Percentiles rank a stretch among this genome's conserved stretches.
Evolutionary conservation across 2,888 invertebrate genomes (phyloP).

Genomic region (Pristionchus exspectatus): DNA sequence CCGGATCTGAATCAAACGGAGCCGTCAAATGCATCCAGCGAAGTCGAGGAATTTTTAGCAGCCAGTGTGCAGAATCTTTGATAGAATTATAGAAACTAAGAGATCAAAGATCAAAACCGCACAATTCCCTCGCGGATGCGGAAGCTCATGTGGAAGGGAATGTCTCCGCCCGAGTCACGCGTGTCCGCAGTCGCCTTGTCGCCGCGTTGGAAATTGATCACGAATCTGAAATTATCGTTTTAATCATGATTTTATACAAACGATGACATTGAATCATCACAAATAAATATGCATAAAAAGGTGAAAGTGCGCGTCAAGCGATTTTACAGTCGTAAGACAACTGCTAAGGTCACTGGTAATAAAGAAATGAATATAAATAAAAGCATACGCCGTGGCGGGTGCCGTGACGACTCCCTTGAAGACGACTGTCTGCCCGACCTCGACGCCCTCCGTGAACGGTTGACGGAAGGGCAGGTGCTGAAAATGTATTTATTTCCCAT

Average conservation of each 20-base stretch:
- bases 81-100: background rate
- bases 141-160: constrained; percentile 16
- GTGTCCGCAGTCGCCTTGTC: background rate
- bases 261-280: too few relatives aligned
- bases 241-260: background rate
- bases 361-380: background rate
- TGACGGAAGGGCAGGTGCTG: background rate
- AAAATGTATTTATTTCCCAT: background rate
- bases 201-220: background rate
- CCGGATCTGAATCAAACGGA: too few relatives aligned
- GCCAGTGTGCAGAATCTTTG: too few relatives aligned
- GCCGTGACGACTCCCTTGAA: background rate
- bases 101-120: too few relatives aligned
- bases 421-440: background rate
- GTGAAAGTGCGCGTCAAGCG: too few relatives aligned
- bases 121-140: background rate
- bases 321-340: too few relatives aligned
- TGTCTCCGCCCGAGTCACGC: background rate
- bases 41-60: background rate
- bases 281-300: too few relatives aligned
- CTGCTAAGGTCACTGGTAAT: too few relatives aligned
- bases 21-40: too few relatives aligned
- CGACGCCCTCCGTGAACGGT: background rate
- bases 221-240: background rate
- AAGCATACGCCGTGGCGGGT: background rate